Percentiles rank a stretch among this genome's conserved stretches.
phyloP scores from a whole-genome alignment of 2,888 invertebrate genomes.

The Diplolepis rosae region DNA sequence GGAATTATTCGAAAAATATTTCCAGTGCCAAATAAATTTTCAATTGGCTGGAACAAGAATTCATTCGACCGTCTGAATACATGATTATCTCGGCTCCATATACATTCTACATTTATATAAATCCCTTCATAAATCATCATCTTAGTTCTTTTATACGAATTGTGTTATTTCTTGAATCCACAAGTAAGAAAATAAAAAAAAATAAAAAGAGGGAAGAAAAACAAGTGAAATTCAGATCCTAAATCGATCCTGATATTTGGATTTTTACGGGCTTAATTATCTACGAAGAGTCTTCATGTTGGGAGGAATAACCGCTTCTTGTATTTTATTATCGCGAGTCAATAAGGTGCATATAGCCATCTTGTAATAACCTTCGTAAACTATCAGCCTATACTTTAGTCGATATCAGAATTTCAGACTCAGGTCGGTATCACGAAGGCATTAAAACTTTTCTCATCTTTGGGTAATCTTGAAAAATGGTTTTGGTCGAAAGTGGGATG shows the following conservation, averaged over 20 bases:
- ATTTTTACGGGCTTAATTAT: neutral
- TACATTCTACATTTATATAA: conserved; percentile 19
- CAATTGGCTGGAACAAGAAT: conserved; percentile 26
- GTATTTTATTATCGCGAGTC: no score
- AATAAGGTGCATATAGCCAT: neutral
- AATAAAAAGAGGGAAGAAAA: neutral
- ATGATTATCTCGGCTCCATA: conserved; percentile 4
- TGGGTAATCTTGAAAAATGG: conserved; percentile 71
- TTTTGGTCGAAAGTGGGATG: conserved; percentile 34
- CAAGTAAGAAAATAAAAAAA: neutral
- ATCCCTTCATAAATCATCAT: neutral
- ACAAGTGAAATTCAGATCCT: neutral
- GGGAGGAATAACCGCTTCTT: no score
- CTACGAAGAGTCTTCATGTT: neutral
- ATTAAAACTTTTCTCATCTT: conserved; percentile 74
- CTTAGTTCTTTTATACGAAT: conserved; percentile 3
- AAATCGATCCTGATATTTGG: neutral
- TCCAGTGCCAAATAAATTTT: conserved; percentile 13
- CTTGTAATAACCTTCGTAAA: neutral
- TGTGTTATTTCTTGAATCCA: neutral
- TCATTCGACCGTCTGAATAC: conserved; percentile 24
- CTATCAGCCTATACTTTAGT: neutral
- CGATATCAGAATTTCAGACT: conserved; percentile 22
- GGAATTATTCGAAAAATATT: neutral
- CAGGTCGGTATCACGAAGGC: conserved; percentile 52